Evolutionary conservation across 1,140 invertebrate genomes (phyloP).

Genomic region (Philotrypesis tridentata): DNA sequence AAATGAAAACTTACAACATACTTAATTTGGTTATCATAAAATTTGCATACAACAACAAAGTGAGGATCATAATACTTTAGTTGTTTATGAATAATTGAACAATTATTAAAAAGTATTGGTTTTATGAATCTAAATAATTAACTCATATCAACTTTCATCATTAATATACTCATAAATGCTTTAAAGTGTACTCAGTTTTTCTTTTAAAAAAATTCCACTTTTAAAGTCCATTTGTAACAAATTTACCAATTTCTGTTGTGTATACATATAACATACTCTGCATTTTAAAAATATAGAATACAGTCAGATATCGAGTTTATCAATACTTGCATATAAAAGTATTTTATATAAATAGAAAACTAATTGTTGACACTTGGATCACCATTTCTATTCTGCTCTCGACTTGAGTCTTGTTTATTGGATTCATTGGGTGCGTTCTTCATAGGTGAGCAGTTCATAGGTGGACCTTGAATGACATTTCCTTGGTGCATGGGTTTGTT

Average conservation of each 20-base stretch:
- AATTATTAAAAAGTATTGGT: conserved; percentile 27
- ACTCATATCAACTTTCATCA: conserved; percentile 16
- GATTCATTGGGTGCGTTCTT: conserved; percentile 34
- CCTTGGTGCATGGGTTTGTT: conserved; percentile 12
- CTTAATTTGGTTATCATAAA: conserved; percentile 32
- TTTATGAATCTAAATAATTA: conserved; percentile 19
- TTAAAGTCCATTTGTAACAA: conserved; percentile 15
- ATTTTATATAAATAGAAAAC: conserved; percentile 38
- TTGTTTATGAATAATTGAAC: conserved; percentile 20
- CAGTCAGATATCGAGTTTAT: conserved; percentile 20
- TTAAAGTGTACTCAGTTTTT: background rate
- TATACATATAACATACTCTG: conserved; percentile 25
- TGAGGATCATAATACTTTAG: conserved; percentile 15
- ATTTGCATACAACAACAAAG: conserved; percentile 21
- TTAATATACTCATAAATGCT: conserved; percentile 29
- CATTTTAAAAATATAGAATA: conserved; percentile 44
- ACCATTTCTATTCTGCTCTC: conserved; percentile 38
- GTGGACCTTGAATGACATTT: conserved; percentile 17
- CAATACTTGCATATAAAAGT: conserved; percentile 35
- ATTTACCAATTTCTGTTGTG: conserved; percentile 3
- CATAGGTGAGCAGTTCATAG: conserved; percentile 32
- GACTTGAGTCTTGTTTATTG: conserved; percentile 30
- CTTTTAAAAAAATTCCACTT: conserved; percentile 9
- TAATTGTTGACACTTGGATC: conserved; percentile 42
- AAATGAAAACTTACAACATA: conserved; percentile 47